Evolutionary conservation across 2,797 vertebrate genomes (phyloP).

Genomic region (Lophius americanus): DNA sequence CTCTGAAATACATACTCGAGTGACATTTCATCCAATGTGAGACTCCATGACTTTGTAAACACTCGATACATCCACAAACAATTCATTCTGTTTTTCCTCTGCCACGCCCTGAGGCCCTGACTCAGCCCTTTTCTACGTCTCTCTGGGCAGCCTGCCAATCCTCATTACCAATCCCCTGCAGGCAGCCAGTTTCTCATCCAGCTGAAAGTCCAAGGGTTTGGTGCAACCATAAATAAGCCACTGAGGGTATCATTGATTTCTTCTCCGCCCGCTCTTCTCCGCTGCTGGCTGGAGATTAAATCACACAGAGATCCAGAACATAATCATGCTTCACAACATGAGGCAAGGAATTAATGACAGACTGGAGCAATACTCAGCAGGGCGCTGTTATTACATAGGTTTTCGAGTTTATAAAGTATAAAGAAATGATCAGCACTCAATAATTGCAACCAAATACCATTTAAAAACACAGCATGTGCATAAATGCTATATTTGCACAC

Average conservation of each 20-base stretch:
- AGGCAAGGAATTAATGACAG: constrained; percentile 29
- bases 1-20: not conserved
- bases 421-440: not conserved
- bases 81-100: constrained; percentile 10
- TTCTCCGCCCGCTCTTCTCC: constrained; percentile 34
- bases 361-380: constrained; percentile 9
- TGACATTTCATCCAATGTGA: constrained; percentile 10
- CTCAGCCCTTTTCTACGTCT: constrained; percentile 48
- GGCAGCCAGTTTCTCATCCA: constrained; percentile 57
- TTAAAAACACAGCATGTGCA: not conserved
- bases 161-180: constrained; percentile 21
- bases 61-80: constrained; percentile 15
- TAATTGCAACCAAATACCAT: constrained; percentile 2
- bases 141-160: constrained; percentile 32
- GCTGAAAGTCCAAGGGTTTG: constrained; percentile 55
- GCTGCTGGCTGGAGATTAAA: constrained; percentile 65
- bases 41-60: constrained; percentile 6
- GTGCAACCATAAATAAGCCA: constrained; percentile 81
- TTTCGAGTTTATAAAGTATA: not conserved
- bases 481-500: not conserved
- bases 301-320: constrained; percentile 45
- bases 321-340: constrained; percentile 50
- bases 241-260: constrained; percentile 77
- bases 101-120: constrained; percentile 31
- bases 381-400: not conserved